phyloP scores from a whole-genome alignment of 1,140 invertebrate genomes.

The Drosophila mojavensis region DNA sequence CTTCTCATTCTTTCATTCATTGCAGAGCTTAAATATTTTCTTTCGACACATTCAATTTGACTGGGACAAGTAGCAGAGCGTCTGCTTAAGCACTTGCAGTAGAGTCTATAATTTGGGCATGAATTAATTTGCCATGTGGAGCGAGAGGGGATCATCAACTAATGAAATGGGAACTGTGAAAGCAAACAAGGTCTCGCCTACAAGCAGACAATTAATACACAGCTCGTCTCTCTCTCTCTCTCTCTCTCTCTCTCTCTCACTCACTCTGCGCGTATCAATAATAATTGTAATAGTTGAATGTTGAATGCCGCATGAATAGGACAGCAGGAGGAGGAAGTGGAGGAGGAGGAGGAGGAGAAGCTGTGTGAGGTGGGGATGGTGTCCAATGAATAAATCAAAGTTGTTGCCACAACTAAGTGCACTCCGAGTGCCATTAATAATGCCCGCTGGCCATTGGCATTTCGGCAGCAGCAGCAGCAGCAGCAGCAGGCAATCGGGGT shows the following conservation, averaged over 20 bases:
- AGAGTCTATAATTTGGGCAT: not conserved
- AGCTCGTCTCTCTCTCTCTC: not conserved
- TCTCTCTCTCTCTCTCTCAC: not conserved
- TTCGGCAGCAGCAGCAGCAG: constrained; percentile 11
- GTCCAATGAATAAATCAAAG: constrained; percentile 46
- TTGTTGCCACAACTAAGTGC: constrained; percentile 50
- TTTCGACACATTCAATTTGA: no score
- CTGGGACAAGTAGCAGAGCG: no score
- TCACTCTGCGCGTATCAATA: constrained; percentile 24
- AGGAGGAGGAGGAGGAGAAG: not conserved
- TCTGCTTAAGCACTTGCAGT: no score
- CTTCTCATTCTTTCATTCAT: not conserved
- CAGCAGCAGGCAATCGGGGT: constrained; percentile 21
- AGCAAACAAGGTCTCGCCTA: not conserved
- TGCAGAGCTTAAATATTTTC: no score
- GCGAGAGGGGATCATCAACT: not conserved
- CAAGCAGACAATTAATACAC: not conserved
- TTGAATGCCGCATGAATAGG: constrained; percentile 10
- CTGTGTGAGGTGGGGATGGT: not conserved
- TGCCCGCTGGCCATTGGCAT: constrained; percentile 44
- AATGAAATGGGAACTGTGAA: constrained; percentile 4
- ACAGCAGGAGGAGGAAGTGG: not conserved
- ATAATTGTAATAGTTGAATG: constrained; percentile 42
- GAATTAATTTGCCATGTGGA: not conserved
- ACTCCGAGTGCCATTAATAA: constrained; percentile 49